phyloP scores from a whole-genome alignment of 2,888 invertebrate genomes.

The Oscheius sp. region DNA sequence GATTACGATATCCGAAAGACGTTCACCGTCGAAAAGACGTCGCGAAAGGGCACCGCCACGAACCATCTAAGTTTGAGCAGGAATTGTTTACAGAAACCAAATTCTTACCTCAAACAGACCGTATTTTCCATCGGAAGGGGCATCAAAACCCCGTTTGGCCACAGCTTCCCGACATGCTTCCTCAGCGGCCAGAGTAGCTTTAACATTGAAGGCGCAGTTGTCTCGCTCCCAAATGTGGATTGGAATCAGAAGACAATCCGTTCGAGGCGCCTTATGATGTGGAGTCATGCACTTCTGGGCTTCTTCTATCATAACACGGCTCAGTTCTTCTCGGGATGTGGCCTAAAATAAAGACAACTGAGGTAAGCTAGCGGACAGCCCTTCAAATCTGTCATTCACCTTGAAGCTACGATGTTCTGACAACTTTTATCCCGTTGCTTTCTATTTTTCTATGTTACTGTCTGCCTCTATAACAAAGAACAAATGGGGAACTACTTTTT shows the following conservation, averaged over 20 bases:
- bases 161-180: constrained; percentile 52
- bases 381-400: no score
- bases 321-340: constrained; percentile 45
- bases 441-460: no score
- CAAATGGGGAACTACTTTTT: no score
- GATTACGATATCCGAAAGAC: constrained; percentile 48
- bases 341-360: constrained; percentile 36
- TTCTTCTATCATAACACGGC: constrained; percentile 49
- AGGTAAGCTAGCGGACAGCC: no score
- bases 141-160: constrained; percentile 46
- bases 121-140: constrained; percentile 46
- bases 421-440: no score
- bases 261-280: constrained; percentile 34
- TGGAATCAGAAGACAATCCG: constrained; percentile 66
- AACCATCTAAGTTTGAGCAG: constrained; percentile 29
- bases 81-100: not conserved
- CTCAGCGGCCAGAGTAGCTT: constrained; percentile 59
- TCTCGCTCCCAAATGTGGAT: constrained; percentile 69
- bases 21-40: constrained; percentile 44
- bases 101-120: constrained; percentile 62
- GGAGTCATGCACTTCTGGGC: constrained; percentile 39
- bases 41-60: constrained; percentile 43
- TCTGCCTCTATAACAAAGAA: no score
- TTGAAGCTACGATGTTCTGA: no score
- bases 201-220: constrained; percentile 70